A percentile compares a stretch with the other conserved stretches of the same genome.
Evolutionary conservation across 2,113 vertebrate species (phyloP).

Genomic region (Festucalex cinctus): DNA sequence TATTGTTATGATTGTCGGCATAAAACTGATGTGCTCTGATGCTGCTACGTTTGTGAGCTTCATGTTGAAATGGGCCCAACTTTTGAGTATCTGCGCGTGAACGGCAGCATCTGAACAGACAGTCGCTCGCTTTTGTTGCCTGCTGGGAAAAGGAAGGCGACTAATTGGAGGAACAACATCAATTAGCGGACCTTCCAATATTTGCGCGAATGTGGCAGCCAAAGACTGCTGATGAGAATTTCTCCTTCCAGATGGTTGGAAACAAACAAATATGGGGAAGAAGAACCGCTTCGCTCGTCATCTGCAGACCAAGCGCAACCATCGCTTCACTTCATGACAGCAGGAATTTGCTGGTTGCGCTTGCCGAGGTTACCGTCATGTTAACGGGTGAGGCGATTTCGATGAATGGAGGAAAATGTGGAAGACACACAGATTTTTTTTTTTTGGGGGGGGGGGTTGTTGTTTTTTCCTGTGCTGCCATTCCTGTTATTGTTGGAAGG

Average conservation of each 20-base stretch:
- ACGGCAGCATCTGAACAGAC: too few relatives aligned
- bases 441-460: too few relatives aligned
- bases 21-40: too few relatives aligned
- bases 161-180: too few relatives aligned
- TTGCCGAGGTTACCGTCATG: conserved; percentile 17
- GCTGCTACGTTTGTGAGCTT: too few relatives aligned
- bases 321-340: conserved; percentile 1
- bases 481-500: neutral
- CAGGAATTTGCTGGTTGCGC: conserved; percentile 1
- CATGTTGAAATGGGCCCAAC: neutral
- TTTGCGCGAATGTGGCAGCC: neutral
- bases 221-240: conserved; percentile 44
- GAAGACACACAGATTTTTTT: too few relatives aligned
- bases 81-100: neutral
- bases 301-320: conserved; percentile 23
- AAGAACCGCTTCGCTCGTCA: conserved; percentile 46
- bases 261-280: conserved; percentile 33
- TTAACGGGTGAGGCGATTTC: conserved; percentile 13
- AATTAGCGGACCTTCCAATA: neutral
- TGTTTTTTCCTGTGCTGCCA: too few relatives aligned
- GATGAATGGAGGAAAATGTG: conserved; percentile 8
- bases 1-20: too few relatives aligned
- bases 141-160: too few relatives aligned
- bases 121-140: too few relatives aligned
- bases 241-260: conserved; percentile 3